Base-by-base conservation (phyloP, 2,888 invertebrate species). In the Pandemis cinnamomeana region DNA sequence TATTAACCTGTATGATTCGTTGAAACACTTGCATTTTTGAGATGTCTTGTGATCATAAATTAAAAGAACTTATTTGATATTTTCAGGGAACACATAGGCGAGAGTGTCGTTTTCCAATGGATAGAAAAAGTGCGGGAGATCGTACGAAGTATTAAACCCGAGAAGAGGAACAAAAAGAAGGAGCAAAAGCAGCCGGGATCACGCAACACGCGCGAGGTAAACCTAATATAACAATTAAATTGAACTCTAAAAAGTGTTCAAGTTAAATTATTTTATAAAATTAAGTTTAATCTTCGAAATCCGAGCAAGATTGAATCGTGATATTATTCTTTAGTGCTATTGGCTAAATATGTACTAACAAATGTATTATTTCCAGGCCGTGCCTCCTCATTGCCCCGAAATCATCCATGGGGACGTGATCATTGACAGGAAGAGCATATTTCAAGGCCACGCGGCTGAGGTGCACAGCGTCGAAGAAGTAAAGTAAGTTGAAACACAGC, bases 381-480 rank as follows among this genome's bases (percentile, higher is more conserved):
- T 88, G 10, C 89, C 86, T 62, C 2, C 27, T 36, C 27, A 2
- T 36, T 92, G 92, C 76, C 95, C 95, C 4, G 84, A 87, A 5
- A 95, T 95, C 77, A 91, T 84, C 36, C 96, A 96, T 78, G 96
- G 97, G 0, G 95, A 96, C 75, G 95, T 95, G 7, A 96, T 98
- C 63, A 87, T 95, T 11, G 98, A 98, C 83, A 95, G 97, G 77
- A 97, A 96, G 89, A 98, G 98, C 86, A 95, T 95, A 7, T 98
- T 98, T 86, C 98, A 98, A 91, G 97, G 97, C 0, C 98, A 98
- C 85, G 95, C 96, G 0, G 97, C 97, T 51, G 86, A 90, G 76
- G 95, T 98, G 1, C 89, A 91, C 70, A 95, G 95, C 71, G 84
- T 95, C 67, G 91, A 95, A 63, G 96, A 97, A 91, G 96, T 97